Conservation (phyloP, 2,113 vertebrate genomes). For the Tachysurus vachellii region DNA sequence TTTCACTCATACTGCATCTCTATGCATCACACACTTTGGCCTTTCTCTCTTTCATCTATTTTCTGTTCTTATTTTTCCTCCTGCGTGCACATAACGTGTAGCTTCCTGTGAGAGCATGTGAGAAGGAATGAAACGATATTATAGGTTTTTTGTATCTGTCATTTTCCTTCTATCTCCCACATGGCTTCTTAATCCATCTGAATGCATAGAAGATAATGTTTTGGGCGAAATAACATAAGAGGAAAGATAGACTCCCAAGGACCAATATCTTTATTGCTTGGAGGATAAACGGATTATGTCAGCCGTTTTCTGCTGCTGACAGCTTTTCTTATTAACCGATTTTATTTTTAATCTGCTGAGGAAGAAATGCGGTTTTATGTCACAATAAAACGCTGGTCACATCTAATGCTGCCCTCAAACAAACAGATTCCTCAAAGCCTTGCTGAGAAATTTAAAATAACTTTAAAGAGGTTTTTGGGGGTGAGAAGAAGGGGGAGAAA, state of each 20-base stretch:
- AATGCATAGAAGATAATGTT: constrained; percentile 99
- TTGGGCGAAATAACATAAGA: constrained; percentile 99
- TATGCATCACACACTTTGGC: constrained; percentile 3
- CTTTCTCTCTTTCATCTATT: constrained; percentile 38
- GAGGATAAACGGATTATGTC: constrained; percentile 99
- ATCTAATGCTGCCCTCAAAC: constrained; percentile 99
- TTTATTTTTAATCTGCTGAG: constrained; percentile 99
- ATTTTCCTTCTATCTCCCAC: constrained; percentile 99
- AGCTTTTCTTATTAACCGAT: constrained; percentile 99
- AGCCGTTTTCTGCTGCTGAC: constrained; percentile 99
- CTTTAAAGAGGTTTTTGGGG: constrained; percentile 92
- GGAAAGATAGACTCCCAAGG: constrained; percentile 99
- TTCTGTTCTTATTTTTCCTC: constrained; percentile 65
- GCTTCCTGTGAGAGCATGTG: constrained; percentile 64
- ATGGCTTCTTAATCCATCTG: constrained; percentile 99
- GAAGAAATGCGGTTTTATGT: constrained; percentile 99
- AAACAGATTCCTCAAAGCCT: constrained; percentile 99
- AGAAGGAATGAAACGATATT: constrained; percentile 92
- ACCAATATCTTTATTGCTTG: constrained; percentile 99
- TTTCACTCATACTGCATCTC: constrained; percentile 16
- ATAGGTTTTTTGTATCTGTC: constrained; percentile 98
- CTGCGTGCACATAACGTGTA: constrained; percentile 59
- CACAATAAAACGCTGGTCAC: constrained; percentile 99
- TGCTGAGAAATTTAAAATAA: constrained; percentile 99
- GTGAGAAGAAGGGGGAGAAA: constrained; percentile 76